Evolutionary conservation across 2,113 vertebrate genomes (phyloP).

Genomic region (Piaya cayana): DNA sequence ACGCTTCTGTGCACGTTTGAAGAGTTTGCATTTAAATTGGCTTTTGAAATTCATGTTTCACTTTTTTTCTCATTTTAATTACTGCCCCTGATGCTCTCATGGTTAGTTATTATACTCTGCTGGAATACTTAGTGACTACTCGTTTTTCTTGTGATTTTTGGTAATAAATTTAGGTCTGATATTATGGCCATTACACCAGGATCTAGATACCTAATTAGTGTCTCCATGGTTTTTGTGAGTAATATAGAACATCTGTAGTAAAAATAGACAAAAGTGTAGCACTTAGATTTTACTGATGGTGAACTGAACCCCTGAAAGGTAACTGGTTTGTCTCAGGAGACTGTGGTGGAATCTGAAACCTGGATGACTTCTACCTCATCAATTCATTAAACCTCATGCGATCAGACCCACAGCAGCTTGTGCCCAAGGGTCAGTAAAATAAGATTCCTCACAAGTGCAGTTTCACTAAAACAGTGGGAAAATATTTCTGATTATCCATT

Average conservation of each 20-base stretch:
- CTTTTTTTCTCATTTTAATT: constrained; percentile 51
- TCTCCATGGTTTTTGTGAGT: neutral
- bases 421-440: neutral
- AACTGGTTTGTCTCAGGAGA: neutral
- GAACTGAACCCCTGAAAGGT: neutral
- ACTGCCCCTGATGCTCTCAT: neutral
- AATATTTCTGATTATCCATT: neutral
- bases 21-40: constrained; percentile 40
- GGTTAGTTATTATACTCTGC: neutral
- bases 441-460: neutral
- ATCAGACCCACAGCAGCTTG: neutral
- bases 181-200: neutral
- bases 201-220: neutral
- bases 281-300: neutral
- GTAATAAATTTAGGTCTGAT: neutral
- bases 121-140: neutral
- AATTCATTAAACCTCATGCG: neutral
- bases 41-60: constrained; percentile 33
- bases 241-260: neutral
- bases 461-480: neutral
- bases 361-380: neutral
- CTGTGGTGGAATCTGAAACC: neutral
- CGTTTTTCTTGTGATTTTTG: neutral
- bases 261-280: neutral
- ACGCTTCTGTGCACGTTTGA: neutral